Conservation (phyloP, 2,797 vertebrate species). For the Menidia menidia region DNA sequence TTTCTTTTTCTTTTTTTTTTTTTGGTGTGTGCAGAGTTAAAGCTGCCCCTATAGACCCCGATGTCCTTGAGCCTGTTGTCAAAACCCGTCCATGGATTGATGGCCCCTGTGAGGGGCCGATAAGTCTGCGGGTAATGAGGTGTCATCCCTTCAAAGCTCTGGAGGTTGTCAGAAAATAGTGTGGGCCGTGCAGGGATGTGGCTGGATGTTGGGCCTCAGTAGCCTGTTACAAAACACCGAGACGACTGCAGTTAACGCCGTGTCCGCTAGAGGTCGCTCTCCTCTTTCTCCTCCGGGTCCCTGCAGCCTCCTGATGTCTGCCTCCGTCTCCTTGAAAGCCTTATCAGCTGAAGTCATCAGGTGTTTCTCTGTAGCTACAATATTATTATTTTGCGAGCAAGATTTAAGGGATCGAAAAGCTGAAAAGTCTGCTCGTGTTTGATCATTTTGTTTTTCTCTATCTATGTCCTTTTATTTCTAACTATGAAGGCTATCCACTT, state of each 20-base stretch:
- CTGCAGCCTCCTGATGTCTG: conserved; percentile 26
- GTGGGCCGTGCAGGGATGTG: background rate
- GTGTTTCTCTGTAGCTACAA: conserved; percentile 3
- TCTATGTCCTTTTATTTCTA: background rate
- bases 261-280: conserved; percentile 66
- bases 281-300: background rate
- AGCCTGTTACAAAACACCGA: background rate
- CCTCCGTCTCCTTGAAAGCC: conserved; percentile 42
- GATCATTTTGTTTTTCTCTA: background rate
- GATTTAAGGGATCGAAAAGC: background rate
- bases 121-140: background rate
- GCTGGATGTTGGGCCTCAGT: background rate
- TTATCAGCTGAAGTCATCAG: conserved; percentile 55
- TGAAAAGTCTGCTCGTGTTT: background rate
- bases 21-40: background rate
- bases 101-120: background rate
- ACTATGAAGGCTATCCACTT: background rate
- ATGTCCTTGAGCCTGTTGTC: background rate
- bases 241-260: conserved; percentile 35
- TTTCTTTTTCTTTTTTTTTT: no score
- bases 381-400: conserved; percentile 1
- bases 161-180: background rate
- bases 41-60: no score
- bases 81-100: background rate
- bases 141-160: background rate